phyloP scores from a whole-genome alignment of 2,113 vertebrate species.

The Poeciliopsis turrubarensis region DNA sequence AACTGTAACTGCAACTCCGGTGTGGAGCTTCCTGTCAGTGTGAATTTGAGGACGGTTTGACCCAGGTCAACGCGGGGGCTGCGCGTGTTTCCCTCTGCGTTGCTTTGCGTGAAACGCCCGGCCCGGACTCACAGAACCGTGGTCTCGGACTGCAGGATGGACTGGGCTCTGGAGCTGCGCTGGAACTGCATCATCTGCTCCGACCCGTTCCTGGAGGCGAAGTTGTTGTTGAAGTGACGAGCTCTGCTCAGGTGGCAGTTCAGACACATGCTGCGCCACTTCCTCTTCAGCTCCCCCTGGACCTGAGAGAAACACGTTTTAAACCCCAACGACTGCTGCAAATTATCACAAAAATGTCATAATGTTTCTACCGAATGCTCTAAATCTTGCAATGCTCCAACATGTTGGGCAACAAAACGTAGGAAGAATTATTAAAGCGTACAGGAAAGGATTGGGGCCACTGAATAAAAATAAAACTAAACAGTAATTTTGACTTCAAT shows the following conservation, averaged over 20 bases:
- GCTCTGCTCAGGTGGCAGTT: slow-evolving; percentile 72
- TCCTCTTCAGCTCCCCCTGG: slow-evolving; percentile 88
- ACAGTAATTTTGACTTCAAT: no score
- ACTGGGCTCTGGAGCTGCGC: slow-evolving; percentile 81
- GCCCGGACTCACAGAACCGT: slow-evolving; percentile 78
- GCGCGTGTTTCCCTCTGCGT: background rate
- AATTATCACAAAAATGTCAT: background rate
- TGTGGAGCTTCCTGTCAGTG: background rate
- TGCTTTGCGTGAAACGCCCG: background rate
- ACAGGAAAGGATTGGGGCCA: no score
- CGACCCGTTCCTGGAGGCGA: slow-evolving; percentile 81
- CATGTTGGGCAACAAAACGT: no score
- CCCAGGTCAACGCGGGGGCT: slow-evolving; percentile 9
- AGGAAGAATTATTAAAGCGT: no score
- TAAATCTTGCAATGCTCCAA: no score
- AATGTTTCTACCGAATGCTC: background rate
- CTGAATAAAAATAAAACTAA: no score
- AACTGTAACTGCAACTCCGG: background rate
- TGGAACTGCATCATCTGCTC: slow-evolving; percentile 80
- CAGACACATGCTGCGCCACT: slow-evolving; percentile 83
- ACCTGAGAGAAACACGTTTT: slow-evolving; percentile 75
- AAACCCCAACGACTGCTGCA: no score
- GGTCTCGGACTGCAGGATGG: slow-evolving; percentile 89
- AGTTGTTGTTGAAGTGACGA: slow-evolving; percentile 74
- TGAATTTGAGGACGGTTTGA: background rate